Evolutionary conservation across 2,888 invertebrate genomes (phyloP).

Genomic region (Lepidocyrtinus sp.): DNA sequence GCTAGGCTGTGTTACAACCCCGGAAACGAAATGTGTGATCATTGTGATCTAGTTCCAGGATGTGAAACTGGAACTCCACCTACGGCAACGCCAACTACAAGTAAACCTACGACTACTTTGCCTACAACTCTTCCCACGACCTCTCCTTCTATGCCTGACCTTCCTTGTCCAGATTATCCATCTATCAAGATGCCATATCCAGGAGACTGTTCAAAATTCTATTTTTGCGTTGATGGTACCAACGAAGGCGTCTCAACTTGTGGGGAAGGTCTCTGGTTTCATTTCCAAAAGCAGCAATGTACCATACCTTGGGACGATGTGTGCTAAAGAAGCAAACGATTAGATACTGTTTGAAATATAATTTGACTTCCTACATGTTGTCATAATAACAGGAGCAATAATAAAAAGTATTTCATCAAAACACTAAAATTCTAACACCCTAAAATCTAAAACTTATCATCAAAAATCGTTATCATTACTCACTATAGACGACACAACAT

Average conservation of each 20-base stretch:
- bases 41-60: constrained; percentile 31
- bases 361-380: too few relatives aligned
- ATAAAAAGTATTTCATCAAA: too few relatives aligned
- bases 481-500: too few relatives aligned
- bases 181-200: constrained; percentile 43
- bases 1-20: constrained; percentile 23
- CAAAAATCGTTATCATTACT: too few relatives aligned
- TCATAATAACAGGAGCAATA: too few relatives aligned
- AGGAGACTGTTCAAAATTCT: constrained; percentile 41
- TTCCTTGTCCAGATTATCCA: constrained; percentile 34
- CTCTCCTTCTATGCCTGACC: background rate
- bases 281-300: constrained; percentile 29
- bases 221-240: constrained; percentile 22
- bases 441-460: too few relatives aligned
- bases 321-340: background rate
- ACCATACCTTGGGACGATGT: constrained; percentile 23
- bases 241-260: constrained; percentile 27
- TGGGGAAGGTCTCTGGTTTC: constrained; percentile 23
- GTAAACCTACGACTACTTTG: background rate
- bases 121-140: background rate
- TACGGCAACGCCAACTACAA: constrained; percentile 1
- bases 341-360: background rate
- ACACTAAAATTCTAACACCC: too few relatives aligned
- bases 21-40: constrained; percentile 10
- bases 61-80: constrained; percentile 30